Evolutionary conservation across 2,888 invertebrate genomes (phyloP), one percentile per base, ranked within the genome.

Genomic region (Lycaena phlaeas): DNA sequence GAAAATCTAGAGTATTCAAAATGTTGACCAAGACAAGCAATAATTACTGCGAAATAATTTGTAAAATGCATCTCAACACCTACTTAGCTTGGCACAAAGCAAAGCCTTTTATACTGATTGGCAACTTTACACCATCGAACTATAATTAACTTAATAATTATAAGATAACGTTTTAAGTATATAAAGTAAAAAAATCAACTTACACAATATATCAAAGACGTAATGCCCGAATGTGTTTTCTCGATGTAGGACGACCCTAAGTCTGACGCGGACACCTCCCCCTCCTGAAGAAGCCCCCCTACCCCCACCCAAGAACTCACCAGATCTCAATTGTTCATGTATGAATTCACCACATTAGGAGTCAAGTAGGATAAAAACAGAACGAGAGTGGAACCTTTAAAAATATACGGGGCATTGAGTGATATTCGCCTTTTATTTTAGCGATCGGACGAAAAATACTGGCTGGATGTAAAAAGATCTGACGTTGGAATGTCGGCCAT

Each of bases 301-400:
- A 45, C 55, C 50, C 43, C 43, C 36, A 38, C 53, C 64, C 55
- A 51, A 60, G 66, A 68, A 63, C 74, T 66, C 74, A 68, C 70
- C 57, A 65, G 66, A 64, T 57, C 72, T 59, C 77, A 64, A 81
- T 85, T 88, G 88, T 87, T 87, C 87, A 88, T 88, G 88, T 88
- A 88, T 88, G 88, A 87, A 88, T 88, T 88, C 88, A 88, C 86
- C 88, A 88, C 88, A 88, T 88, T 88, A 88, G 73, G 81, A 86
- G 86, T 85, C 87, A 86, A 86, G 86, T 86, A 86, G 85, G 85
- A 85, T 85, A 81, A 84, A 82, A 82, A 82, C 82, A 70, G 73
- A 70, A 72, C 73, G 72, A 67, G 59, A 74, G n/a, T n/a, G 74
- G 74, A 71, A 34, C 77, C 73, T 76, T 68, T 71, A 68, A 70